Evolutionary conservation across 1,140 invertebrate species (phyloP), one percentile per base, ranked within the genome.

Genomic region (Proales similis): DNA sequence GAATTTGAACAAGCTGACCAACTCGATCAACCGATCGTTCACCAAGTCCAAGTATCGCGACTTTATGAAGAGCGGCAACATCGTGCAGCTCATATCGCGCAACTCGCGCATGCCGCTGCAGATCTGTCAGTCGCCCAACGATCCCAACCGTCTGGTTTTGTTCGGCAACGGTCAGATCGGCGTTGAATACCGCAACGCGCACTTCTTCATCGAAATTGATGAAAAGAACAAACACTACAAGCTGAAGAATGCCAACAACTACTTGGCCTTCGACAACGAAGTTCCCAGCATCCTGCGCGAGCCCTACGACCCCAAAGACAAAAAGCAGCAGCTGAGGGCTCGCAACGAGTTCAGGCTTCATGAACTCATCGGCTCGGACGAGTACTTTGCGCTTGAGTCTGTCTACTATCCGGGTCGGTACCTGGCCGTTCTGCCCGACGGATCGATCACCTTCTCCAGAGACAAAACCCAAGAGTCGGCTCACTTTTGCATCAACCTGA

Each of bases 111-210:
- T 38, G 17, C 17, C 51, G 27, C 14, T 57, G 17, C 51, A 57
- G 20, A 57, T 57, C 17, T 57, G 51, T 43, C 17, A 19, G 3
- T 57, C 51, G 7, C 51, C 26, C 5, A 57, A 57, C 20, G 51
- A 57, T 27, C 33, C 33, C 2, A 57, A 39, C 30, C 17, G 51
- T 9, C 20, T 57, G 24, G 20, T 57, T n/a, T 20, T 57, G n/a
- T 27, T 57, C 1, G 51, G 51, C 20, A 57, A 57, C 45, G 51
- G 51, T 6, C 51, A 57, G 30, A 42, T 57, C 32, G 51, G 51
- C 6, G 17, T 27, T 14, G 51, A 57, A 14, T 57, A 22, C 45
- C 27, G 22, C 27, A 29, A 11, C 19, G 19, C 36, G 4, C 33
- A 57, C 27, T 57, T 57, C 27, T 11, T 24, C 12, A 39, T 57